These are phyloP conservation scores for Mimachlamys varia DNA, from an alignment of 2,888 invertebrate species.

Conservation along the genomic window DNA sequence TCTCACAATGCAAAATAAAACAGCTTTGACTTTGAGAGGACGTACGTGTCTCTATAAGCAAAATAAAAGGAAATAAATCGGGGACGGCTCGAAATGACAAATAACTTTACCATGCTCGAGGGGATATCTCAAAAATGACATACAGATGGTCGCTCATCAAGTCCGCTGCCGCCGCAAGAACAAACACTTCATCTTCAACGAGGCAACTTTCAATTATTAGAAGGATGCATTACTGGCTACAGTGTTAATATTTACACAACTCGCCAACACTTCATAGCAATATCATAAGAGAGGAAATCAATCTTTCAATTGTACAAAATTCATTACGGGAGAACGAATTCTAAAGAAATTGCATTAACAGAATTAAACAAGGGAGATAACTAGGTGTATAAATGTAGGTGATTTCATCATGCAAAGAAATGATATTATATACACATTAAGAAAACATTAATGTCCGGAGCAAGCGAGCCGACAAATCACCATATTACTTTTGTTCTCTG, in stretches of 20 bases:
- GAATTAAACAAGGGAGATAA: slow-evolving; percentile 14
- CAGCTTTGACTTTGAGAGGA: no score
- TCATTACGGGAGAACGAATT: slow-evolving; percentile 23
- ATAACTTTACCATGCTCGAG: neutral
- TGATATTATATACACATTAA: neutral
- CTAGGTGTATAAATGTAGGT: neutral
- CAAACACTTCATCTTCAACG: slow-evolving; percentile 31
- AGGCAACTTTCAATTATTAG: slow-evolving; percentile 22
- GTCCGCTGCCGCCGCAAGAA: neutral
- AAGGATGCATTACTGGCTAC: neutral
- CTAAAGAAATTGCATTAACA: slow-evolving; percentile 26
- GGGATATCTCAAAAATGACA: slow-evolving; percentile 17
- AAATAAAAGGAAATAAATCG: neutral
- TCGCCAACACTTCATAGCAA: slow-evolving; percentile 2
- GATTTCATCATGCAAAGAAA: slow-evolving; percentile 10
- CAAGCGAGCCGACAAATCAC: neutral
- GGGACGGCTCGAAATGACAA: neutral
- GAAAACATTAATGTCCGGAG: slow-evolving; percentile 14
- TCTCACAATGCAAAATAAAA: no score
- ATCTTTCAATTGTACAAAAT: slow-evolving; percentile 29
- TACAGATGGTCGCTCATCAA: slow-evolving; percentile 22
- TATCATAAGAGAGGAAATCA: neutral
- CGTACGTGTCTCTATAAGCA: no score
- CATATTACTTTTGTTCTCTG: neutral
- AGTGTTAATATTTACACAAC: slow-evolving; percentile 33